Evolutionary conservation across 2,797 vertebrate genomes (phyloP), one percentile per base, ranked within the genome.

Genomic region (Hybognathus amarus): DNA sequence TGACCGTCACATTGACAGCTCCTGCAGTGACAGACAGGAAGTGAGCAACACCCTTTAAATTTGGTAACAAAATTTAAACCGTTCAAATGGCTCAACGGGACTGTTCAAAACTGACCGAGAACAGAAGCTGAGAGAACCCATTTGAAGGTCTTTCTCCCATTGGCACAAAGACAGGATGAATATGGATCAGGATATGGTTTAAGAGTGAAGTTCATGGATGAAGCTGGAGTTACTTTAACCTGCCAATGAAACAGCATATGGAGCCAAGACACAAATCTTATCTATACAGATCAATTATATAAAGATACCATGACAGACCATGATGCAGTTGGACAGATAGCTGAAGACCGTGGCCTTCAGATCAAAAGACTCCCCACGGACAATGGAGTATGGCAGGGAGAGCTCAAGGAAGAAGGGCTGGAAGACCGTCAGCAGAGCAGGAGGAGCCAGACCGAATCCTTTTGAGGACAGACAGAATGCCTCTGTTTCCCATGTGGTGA

Each of bases 351-450:
- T 33, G 33, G 33, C 33, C 33, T 33, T 33, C 33, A 33, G 33
- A 33, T 33, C 33, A 33, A 33, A 33, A 33, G 33, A 33, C 33
- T 33, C 4, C 5, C 33, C 33, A 33, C 33, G 33, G 33, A 33
- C 4, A 5, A 33, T 33, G 6, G 77, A 79, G 13, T 79, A 79
- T 0, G 77, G 77, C 30, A 79, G 61, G 22, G 77, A 42, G 59
- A 78, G 61, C 40, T 66, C 61, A 10, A 78, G 40, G 40, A 78
- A 78, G 42, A 78, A 78, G 10, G 77, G 77, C 42, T 78, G 77
- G 40, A 78, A 78, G 38, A 22, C 59, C 0, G 77, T 78, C 18
- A 78, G 77, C 10, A 7, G 3, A 20, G 11, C 18, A 20, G 77
- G 61, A 45, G 59, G 24, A 66, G 77, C 77, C 20, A 78, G 27